These are phyloP conservation scores for Hypothenemus hampei DNA, from an alignment of 1,140 invertebrate genomes.

Conservation along the genomic window DNA sequence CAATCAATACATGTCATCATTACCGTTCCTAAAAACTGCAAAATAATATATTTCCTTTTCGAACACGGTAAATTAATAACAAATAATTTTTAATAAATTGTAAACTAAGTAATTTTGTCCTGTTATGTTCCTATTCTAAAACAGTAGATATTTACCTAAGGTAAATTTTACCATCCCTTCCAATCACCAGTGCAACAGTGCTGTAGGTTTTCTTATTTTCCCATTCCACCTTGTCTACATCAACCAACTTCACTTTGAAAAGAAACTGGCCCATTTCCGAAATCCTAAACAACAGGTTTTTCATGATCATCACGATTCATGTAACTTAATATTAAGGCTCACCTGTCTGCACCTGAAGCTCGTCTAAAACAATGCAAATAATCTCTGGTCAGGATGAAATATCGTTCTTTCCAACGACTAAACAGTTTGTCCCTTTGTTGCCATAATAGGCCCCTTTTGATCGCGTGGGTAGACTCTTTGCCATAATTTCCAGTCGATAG, in stretches of 20 bases:
- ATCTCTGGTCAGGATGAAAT: conserved; percentile 63
- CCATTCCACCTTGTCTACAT: conserved; percentile 62
- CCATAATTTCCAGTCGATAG: conserved; percentile 40
- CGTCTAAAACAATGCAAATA: conserved; percentile 67
- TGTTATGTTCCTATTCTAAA: too few species aligned
- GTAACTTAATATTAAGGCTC: background rate
- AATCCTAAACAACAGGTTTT: conserved; percentile 42
- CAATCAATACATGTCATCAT: too few species aligned
- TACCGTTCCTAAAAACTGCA: too few species aligned
- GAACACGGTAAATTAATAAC: too few species aligned
- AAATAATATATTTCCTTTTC: too few species aligned
- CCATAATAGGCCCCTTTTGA: conserved; percentile 61
- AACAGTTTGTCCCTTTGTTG: conserved; percentile 63
- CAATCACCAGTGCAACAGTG: conserved; percentile 51
- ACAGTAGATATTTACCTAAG: conserved; percentile 48
- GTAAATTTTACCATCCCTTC: conserved; percentile 53
- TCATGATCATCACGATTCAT: background rate
- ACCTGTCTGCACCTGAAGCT: conserved; percentile 52
- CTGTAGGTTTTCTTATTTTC: conserved; percentile 57
- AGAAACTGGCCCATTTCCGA: conserved; percentile 69
- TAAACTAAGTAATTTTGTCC: too few species aligned
- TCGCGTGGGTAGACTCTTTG: conserved; percentile 46
- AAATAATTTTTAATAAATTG: too few species aligned
- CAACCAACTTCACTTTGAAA: conserved; percentile 64
- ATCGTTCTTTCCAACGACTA: conserved; percentile 65